A percentile compares a stretch with the other conserved stretches of the same genome.
These are phyloP conservation scores for Oxygymnocypris stewartii DNA, from an alignment of 2,113 vertebrate species.

Conservation along the genomic window DNA sequence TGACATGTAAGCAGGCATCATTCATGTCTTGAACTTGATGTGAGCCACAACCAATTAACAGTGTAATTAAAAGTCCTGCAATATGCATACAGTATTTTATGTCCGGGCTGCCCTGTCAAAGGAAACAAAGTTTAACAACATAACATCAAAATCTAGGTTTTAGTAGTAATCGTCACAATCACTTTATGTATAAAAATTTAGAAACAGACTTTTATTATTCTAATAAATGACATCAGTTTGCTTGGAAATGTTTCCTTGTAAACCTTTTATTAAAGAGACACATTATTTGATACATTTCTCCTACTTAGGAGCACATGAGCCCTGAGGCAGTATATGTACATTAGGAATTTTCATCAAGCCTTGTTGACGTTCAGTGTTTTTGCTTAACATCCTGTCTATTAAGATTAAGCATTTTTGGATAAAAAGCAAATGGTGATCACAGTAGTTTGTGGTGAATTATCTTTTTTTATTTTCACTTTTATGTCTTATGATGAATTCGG, in stretches of 20 bases:
- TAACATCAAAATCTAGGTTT: not conserved
- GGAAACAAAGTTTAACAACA: not conserved
- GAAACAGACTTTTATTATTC: too few relatives aligned
- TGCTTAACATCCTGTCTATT: not conserved
- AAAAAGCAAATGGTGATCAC: not conserved
- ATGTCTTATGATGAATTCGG: not conserved
- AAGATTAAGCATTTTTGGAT: not conserved
- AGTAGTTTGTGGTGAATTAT: not conserved
- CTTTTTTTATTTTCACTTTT: not conserved
- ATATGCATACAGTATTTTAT: not conserved
- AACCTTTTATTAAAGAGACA: too few relatives aligned
- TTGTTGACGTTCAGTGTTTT: not conserved
- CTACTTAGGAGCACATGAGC: too few relatives aligned
- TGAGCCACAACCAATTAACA: not conserved
- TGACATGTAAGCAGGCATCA: too few relatives aligned
- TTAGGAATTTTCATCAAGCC: not conserved
- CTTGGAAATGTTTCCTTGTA: not conserved
- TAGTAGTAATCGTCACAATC: not conserved
- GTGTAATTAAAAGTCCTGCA: not conserved
- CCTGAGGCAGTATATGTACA: not conserved
- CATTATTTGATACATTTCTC: not conserved
- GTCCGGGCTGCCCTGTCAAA: not conserved
- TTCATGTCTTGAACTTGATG: not conserved
- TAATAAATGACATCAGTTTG: not conserved
- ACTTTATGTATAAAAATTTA: too few relatives aligned